Evolutionary conservation across 2,797 vertebrate genomes (phyloP).

Genomic region (Tarsius wallacei): DNA sequence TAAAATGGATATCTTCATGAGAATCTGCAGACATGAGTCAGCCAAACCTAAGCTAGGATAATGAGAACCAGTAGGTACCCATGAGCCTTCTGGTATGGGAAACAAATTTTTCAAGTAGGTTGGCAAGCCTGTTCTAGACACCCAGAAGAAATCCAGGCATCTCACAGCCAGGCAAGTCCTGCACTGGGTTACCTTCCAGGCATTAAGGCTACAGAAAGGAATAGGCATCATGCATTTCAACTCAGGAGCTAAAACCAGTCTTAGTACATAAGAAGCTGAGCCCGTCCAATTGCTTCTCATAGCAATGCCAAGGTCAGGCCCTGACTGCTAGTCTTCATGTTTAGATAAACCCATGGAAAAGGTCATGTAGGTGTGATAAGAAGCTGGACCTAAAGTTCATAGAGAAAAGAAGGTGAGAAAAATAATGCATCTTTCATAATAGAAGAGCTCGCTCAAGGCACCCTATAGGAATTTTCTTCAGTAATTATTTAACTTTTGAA

Average conservation of each 20-base stretch:
- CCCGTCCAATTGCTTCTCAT: neutral
- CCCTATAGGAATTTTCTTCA: neutral
- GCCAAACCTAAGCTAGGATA: neutral
- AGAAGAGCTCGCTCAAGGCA: neutral
- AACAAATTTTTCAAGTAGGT: neutral
- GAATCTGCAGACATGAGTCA: neutral
- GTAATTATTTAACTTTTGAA: neutral
- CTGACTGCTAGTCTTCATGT: neutral
- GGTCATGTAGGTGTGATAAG: neutral
- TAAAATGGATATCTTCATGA: neutral
- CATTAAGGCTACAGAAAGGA: neutral
- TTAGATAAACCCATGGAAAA: neutral
- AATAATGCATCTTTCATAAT: neutral
- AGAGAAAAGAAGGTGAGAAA: neutral
- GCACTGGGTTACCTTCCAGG: neutral
- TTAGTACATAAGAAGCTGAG: neutral
- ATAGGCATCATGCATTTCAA: neutral
- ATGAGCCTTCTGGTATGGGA: neutral
- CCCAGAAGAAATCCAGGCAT: neutral
- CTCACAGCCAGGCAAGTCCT: neutral
- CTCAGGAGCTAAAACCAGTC: neutral
- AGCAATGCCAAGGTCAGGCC: neutral
- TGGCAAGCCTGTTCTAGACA: neutral
- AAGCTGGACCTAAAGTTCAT: neutral
- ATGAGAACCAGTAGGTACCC: neutral